Base-by-base conservation (phyloP, 1,140 invertebrate species). In the Diorhabda elongata region DNA sequence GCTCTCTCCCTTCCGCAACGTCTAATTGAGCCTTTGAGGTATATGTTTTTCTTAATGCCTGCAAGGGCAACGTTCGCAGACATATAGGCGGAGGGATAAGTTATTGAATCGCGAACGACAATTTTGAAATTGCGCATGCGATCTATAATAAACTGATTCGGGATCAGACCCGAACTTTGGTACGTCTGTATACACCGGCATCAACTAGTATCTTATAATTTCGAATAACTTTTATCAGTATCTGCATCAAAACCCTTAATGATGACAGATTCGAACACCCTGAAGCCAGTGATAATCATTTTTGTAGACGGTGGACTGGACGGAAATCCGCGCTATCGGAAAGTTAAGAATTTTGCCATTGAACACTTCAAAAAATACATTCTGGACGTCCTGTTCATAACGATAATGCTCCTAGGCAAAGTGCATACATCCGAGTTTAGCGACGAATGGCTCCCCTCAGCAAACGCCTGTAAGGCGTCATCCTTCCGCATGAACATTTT, bases 331-430 rank as follows among this genome's bases (percentile, higher is more conserved):
- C 2, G 57, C 7, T 69, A 66, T 61, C 5, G 3, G 41, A 4
- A 63, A 63, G 0, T 63, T 3, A 63, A 4, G 61, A 63, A 63
- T 3, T 44, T 63, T 69, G 72, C 61, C 2, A 74, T 75, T 66
- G 5, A 72, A 66, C 70, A 71, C 61, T 75, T 76, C 69, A 74
- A 73, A 68, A 67, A 74, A 68, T 71, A 65, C 43, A 62, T 69
- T 43, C 45, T 69, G 58, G 70, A 71, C 42, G 72, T 60, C 58
- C 45, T 52, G 45, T 52, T 52, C 5, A 52, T 52, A 52, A 6
- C 5, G 5, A 6, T 52, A 52, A 52, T 52, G 45, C 45, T 52
- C 8, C 8, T 52, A 9, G 47, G 47, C 9, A 52, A 9, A 9
- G 8, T 9, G 45, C 45, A 52, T 9, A 52, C 45, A 52, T 6